Evolutionary conservation across 2,888 invertebrate species (phyloP).

Genomic region (Cataglyphis livida): DNA sequence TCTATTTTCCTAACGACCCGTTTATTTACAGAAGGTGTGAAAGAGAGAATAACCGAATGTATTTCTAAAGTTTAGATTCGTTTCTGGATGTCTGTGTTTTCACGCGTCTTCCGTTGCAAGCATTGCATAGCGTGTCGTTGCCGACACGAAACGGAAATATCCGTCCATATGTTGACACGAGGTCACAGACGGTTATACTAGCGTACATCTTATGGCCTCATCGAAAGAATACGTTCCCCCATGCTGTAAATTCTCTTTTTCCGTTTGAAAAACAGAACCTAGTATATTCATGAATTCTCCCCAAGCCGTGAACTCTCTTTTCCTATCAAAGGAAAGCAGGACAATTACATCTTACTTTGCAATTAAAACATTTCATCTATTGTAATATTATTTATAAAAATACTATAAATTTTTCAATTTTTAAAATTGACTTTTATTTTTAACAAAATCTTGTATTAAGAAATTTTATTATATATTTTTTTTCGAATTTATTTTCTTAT

Average conservation of each 20-base stretch:
- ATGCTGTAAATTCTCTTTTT: conserved; percentile 60
- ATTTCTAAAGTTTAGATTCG: conserved; percentile 23
- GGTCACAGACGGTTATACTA: conserved; percentile 55
- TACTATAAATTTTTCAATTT: background rate
- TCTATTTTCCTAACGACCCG: background rate
- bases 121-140: conserved; percentile 19
- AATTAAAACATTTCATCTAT: background rate
- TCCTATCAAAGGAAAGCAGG: background rate
- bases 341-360: background rate
- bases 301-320: conserved; percentile 57
- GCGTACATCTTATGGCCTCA: conserved; percentile 55
- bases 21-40: conserved; percentile 15
- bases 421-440: background rate
- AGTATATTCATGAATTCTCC: background rate
- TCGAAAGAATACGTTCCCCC: conserved; percentile 69
- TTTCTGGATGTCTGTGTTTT: conserved; percentile 43
- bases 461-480: background rate
- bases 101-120: conserved; percentile 40
- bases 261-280: conserved; percentile 8
- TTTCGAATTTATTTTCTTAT: background rate
- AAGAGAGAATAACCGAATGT: conserved; percentile 21
- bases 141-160: conserved; percentile 68
- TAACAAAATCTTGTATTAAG: background rate
- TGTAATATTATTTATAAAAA: background rate
- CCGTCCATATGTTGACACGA: conserved; percentile 72